These are phyloP conservation scores for Acanthiza pusilla DNA, from an alignment of 2,797 vertebrate genomes.

Conservation along the genomic window DNA sequence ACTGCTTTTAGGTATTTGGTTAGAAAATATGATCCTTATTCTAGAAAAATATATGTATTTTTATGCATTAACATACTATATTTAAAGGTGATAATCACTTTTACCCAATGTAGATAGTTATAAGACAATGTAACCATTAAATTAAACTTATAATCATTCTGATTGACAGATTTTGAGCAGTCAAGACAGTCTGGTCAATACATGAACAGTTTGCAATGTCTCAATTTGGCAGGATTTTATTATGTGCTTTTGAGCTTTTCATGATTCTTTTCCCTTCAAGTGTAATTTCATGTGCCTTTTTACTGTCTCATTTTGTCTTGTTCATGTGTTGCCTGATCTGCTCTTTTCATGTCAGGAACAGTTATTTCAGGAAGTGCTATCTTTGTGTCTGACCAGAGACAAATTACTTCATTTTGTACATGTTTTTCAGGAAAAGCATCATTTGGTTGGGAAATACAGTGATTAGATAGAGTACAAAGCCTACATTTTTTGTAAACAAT, in stretches of 20 bases:
- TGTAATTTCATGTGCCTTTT: background rate
- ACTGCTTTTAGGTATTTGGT: background rate
- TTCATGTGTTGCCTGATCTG: background rate
- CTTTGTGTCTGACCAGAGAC: background rate
- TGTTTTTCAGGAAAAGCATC: slow-evolving; percentile 2
- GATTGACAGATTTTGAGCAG: background rate
- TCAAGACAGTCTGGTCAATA: background rate
- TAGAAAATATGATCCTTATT: background rate
- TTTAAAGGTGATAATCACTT: slow-evolving; percentile 40
- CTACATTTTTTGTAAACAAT: slow-evolving; percentile 11
- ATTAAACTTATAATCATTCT: background rate
- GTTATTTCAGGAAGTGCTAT: background rate
- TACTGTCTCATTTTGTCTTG: background rate
- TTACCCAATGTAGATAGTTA: slow-evolving; percentile 24
- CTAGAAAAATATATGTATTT: background rate
- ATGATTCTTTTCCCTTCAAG: background rate
- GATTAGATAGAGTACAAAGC: slow-evolving; percentile 5
- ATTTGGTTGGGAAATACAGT: background rate
- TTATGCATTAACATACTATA: slow-evolving; percentile 9
- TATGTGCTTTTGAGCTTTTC: background rate
- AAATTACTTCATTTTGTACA: background rate
- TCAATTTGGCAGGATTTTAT: background rate
- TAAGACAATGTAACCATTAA: background rate
- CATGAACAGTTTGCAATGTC: background rate
- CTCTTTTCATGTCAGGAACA: background rate